phyloP scores from a whole-genome alignment of 2,888 invertebrate species.

The Daptonema setosum region DNA sequence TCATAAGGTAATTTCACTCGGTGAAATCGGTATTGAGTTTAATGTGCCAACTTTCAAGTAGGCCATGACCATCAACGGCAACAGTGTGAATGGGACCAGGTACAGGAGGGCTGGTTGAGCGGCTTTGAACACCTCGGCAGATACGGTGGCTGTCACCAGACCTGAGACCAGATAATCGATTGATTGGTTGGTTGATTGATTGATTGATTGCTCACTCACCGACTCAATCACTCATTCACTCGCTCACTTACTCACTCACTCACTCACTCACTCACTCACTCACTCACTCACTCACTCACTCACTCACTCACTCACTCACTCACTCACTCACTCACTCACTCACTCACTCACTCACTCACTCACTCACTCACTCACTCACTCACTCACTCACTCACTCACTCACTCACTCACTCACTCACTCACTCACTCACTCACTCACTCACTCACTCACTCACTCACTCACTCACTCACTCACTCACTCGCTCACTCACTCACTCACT shows the following conservation, averaged over 20 bases:
- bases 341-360: background rate
- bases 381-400: background rate
- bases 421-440: no score
- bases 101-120: slow-evolving; percentile 90
- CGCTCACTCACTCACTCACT: no score
- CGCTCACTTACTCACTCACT: no score
- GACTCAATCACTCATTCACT: no score
- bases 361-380: background rate
- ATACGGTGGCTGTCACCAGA: slow-evolving; percentile 80
- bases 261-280: no score
- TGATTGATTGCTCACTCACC: no score
- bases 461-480: no score
- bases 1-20: no score
- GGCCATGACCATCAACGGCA: slow-evolving; percentile 88
- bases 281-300: background rate
- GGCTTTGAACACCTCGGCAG: slow-evolving; percentile 90
- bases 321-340: background rate
- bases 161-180: slow-evolving; percentile 28
- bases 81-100: slow-evolving; percentile 83
- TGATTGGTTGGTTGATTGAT: no score
- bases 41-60: slow-evolving; percentile 57
- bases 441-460: no score
- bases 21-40: no score
- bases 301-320: background rate
- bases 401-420: no score